Conservation (phyloP, 2,797 vertebrate species). For the Eutrigla gurnardus region DNA sequence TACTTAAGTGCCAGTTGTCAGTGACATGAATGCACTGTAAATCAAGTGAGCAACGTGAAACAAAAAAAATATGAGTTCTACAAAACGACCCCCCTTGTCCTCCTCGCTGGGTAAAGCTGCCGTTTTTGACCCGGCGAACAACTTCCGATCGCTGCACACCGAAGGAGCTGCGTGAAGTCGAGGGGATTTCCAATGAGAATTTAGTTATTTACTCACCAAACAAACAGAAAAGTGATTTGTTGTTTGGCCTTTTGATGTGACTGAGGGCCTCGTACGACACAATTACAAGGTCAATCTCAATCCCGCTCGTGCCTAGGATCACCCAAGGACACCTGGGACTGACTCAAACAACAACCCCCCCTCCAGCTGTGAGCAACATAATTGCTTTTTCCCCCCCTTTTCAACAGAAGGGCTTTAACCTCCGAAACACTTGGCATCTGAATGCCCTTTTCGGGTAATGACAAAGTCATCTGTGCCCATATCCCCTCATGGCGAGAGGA, state of each 20-base stretch:
- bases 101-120: not conserved
- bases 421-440: slow-evolving; percentile 55
- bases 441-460: slow-evolving; percentile 67
- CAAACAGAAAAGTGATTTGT: slow-evolving; percentile 38
- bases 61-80: slow-evolving; percentile 27
- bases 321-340: slow-evolving; percentile 64
- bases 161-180: slow-evolving; percentile 19
- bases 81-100: slow-evolving; percentile 19
- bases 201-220: slow-evolving; percentile 33
- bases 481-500: slow-evolving; percentile 35
- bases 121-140: slow-evolving; percentile 31
- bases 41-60: slow-evolving; percentile 23
- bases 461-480: slow-evolving; percentile 64
- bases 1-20: slow-evolving; percentile 11
- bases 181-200: slow-evolving; percentile 36
- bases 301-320: slow-evolving; percentile 56
- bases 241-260: slow-evolving; percentile 58
- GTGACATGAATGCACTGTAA: slow-evolving; percentile 19
- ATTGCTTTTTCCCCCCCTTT: slow-evolving; percentile 76
- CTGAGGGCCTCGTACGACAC: slow-evolving; percentile 33
- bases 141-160: not conserved
- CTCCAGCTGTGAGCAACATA: slow-evolving; percentile 63
- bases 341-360: slow-evolving; percentile 55
- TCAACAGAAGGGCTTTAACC: slow-evolving; percentile 56
- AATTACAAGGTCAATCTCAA: slow-evolving; percentile 61